phyloP scores from a whole-genome alignment of 2,888 invertebrate genomes.

The Cyrtodaria siliqua region DNA sequence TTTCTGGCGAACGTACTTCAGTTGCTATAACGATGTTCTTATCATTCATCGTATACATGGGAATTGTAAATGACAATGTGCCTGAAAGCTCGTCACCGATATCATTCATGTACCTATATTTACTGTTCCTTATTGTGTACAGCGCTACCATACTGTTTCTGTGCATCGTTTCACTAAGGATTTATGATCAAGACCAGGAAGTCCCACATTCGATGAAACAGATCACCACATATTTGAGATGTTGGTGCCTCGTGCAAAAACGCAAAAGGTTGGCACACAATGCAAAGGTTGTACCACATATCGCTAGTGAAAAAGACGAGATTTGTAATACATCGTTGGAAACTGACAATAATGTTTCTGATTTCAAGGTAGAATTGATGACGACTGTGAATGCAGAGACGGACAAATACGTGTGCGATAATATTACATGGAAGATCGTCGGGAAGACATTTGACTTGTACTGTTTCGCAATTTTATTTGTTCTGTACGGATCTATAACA shows the following conservation, averaged over 20 bases:
- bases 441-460: too few species aligned
- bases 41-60: conserved; percentile 57
- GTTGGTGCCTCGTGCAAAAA: background rate
- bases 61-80: conserved; percentile 49
- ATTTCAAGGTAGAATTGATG: too few species aligned
- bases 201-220: conserved; percentile 18
- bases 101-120: conserved; percentile 47
- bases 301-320: too few species aligned
- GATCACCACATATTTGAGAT: background rate
- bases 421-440: too few species aligned
- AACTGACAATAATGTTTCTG: too few species aligned
- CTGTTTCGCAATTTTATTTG: too few species aligned
- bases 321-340: too few species aligned
- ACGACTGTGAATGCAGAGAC: too few species aligned
- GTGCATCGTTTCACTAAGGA: conserved; percentile 37
- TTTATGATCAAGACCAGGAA: conserved; percentile 28
- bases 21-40: conserved; percentile 52
- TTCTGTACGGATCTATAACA: too few species aligned
- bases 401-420: too few species aligned
- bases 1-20: conserved; percentile 52
- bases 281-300: too few species aligned
- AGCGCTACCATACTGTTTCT: conserved; percentile 35
- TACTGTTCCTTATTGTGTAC: conserved; percentile 37
- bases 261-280: too few species aligned
- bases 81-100: conserved; percentile 53